A percentile compares a stretch with the other conserved stretches of the same genome.
Evolutionary conservation across 2,797 vertebrate genomes (phyloP).

Genomic region (Hephaestus fuliginosus): DNA sequence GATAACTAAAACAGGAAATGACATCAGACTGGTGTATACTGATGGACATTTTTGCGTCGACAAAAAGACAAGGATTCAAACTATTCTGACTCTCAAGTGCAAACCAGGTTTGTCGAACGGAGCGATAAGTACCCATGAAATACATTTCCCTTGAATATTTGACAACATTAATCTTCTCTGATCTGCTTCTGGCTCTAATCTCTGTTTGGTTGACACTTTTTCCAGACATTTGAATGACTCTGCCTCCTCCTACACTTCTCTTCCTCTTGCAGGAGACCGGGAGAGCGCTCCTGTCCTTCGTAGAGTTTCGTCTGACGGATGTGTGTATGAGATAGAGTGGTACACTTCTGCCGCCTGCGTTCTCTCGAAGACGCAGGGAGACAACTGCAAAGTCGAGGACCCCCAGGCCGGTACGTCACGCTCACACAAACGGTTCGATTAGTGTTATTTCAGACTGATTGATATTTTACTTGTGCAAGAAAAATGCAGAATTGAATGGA

Average conservation of each 20-base stretch:
- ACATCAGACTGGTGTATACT: constrained; percentile 88
- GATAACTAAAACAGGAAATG: constrained; percentile 84
- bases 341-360: constrained; percentile 93
- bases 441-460: background rate
- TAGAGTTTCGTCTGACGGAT: constrained; percentile 75
- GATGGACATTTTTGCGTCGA: constrained; percentile 87
- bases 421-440: background rate
- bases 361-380: constrained; percentile 89
- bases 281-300: constrained; percentile 91
- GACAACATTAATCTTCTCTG: background rate
- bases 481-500: background rate
- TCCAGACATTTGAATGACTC: background rate
- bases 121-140: background rate
- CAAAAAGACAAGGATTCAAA: constrained; percentile 82
- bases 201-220: background rate
- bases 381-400: constrained; percentile 93
- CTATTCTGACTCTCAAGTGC: constrained; percentile 91
- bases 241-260: background rate
- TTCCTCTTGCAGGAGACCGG: constrained; percentile 86
- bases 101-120: constrained; percentile 87
- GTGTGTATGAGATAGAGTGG: constrained; percentile 93
- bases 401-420: constrained; percentile 88
- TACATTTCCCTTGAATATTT: background rate
- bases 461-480: background rate
- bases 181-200: background rate